phyloP scores from a whole-genome alignment of 2,888 invertebrate species.

The Bombylius major region DNA sequence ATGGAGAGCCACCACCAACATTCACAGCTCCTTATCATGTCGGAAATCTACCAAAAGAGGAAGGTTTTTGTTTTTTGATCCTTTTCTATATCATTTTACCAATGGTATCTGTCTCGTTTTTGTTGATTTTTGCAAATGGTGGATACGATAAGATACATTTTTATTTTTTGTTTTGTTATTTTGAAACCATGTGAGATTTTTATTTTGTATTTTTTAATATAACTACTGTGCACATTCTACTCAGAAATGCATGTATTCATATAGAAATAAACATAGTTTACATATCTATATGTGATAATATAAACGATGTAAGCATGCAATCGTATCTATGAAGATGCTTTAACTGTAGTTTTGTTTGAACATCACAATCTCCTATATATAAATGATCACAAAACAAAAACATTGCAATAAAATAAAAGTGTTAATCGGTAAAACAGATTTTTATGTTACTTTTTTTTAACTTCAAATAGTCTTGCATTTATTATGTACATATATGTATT shows the following conservation, averaged over 20 bases:
- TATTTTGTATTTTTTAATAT: background rate
- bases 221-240: background rate
- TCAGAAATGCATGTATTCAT: background rate
- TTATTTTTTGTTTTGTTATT: background rate
- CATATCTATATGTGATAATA: background rate
- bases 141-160: conserved; percentile 18
- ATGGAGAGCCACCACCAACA: conserved; percentile 3
- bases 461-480: too few species aligned
- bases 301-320: background rate
- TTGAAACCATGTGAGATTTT: conserved; percentile 18
- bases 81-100: background rate
- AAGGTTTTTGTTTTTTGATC: conserved; percentile 5
- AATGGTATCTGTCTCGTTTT: background rate
- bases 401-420: too few species aligned
- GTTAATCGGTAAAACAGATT: too few species aligned
- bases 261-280: background rate
- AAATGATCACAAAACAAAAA: too few species aligned
- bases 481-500: too few species aligned
- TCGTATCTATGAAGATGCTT: too few species aligned
- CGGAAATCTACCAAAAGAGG: conserved; percentile 36
- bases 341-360: too few species aligned
- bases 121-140: conserved; percentile 17
- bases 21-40: conserved; percentile 29
- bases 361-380: too few species aligned
- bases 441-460: too few species aligned